These are phyloP conservation scores for Torymus tubicola DNA, from an alignment of 2,888 invertebrate genomes.

Conservation along the genomic window DNA sequence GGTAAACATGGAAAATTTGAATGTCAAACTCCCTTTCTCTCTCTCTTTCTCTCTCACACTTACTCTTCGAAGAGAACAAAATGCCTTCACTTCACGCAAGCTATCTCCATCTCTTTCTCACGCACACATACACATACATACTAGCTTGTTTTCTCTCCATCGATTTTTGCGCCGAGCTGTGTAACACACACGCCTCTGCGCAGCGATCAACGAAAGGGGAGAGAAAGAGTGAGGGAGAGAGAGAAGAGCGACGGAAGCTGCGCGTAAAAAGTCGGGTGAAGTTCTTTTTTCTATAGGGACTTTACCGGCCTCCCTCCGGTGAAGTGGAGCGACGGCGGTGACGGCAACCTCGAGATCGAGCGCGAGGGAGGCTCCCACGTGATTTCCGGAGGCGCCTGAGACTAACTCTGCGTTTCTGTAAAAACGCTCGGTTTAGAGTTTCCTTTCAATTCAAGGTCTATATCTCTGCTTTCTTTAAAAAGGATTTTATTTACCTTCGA, in stretches of 20 bases:
- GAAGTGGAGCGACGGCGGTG: not conserved
- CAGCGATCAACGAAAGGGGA: not conserved
- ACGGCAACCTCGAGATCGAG: constrained; percentile 10
- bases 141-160: not conserved
- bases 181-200: too few relatives aligned
- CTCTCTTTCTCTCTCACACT: not conserved
- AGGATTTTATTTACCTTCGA: too few relatives aligned
- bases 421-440: too few relatives aligned
- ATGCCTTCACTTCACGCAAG: too few relatives aligned
- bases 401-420: too few relatives aligned
- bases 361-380: not conserved
- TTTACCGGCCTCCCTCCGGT: constrained; percentile 11
- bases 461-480: too few relatives aligned
- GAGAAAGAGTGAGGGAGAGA: not conserved
- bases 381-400: too few relatives aligned
- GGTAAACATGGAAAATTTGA: constrained; percentile 45
- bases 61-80: too few relatives aligned
- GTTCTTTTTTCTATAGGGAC: constrained; percentile 29
- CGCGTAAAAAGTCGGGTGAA: constrained; percentile 16
- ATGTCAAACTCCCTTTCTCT: constrained; percentile 29
- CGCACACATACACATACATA: too few relatives aligned
- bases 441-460: too few relatives aligned
- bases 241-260: not conserved
- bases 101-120: too few relatives aligned
- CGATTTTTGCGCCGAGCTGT: constrained; percentile 16